A percentile compares a stretch with the other conserved stretches of the same genome.
Conservation (phyloP, 2,888 invertebrate species). For the Anthophora plumipes region DNA sequence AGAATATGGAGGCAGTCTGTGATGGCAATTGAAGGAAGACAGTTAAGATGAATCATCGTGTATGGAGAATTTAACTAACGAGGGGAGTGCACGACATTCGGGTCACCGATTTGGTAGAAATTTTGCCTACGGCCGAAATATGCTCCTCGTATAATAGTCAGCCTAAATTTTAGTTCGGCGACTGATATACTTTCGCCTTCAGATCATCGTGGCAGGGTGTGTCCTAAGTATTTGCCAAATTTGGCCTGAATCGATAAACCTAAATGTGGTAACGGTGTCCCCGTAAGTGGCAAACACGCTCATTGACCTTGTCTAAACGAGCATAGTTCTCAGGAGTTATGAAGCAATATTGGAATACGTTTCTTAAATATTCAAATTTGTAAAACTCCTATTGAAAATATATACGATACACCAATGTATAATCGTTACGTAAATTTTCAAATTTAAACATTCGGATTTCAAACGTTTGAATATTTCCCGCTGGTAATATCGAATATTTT, state of each 20-base stretch:
- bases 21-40: slow-evolving; percentile 72
- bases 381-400: no score
- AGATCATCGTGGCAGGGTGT: slow-evolving; percentile 15
- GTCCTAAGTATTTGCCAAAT: slow-evolving; percentile 26
- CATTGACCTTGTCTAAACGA: slow-evolving; percentile 44
- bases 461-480: no score
- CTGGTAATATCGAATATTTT: no score
- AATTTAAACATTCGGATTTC: no score
- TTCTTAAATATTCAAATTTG: not conserved
- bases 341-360: not conserved
- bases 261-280: not conserved
- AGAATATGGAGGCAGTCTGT: slow-evolving; percentile 65
- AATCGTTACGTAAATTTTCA: no score
- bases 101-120: slow-evolving; percentile 35
- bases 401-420: no score
- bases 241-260: slow-evolving; percentile 37
- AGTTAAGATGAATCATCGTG: slow-evolving; percentile 73
- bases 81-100: slow-evolving; percentile 43
- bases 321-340: not conserved
- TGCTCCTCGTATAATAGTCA: not conserved
- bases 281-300: slow-evolving; percentile 46
- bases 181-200: not conserved
- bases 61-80: slow-evolving; percentile 70
- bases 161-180: not conserved
- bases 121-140: not conserved